Base-by-base conservation (phyloP, 2,113 vertebrate species). In the Ammodytes marinus region DNA sequence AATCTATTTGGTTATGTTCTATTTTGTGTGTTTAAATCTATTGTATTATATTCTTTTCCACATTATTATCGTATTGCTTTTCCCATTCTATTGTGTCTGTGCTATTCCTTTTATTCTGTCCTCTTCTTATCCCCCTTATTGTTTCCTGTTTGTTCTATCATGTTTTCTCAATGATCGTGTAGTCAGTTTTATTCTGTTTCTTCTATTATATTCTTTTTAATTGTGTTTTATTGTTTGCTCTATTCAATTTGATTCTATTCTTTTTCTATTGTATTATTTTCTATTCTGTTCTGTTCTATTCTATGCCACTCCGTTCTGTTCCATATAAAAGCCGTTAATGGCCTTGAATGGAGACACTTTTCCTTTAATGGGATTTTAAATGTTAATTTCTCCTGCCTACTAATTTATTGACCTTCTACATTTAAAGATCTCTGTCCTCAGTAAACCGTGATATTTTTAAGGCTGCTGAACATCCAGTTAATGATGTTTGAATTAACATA, bases 321-420 rank as follows among this genome's bases (percentile, higher is more conserved):
- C n/a, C 37, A 43, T 39, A 13, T 46, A 64, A 65, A 53, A 81
- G 53, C 59, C 50, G 69, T 66, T 77, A 80, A 71, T 67, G 49
- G 46, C 67, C 40, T 55, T 72, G n/a, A 83, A 79, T 71, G 49
- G 64, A 77, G 45, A 74, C 43, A 67, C 67, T 64, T 57, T 66
- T 63, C 12, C 47, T 13, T 42, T 74, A 83, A 85, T 80, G 73
- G 73, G 60, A 70, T 79, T 72, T 77, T 71, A 83, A 88, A 80
- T 88, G 69, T 84, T 84, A 65, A 89, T 86, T 82, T 72, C 78
- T 69, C 73, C 43, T 61, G 74, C 69, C 43, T 64, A 19, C 42
- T 83, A 75, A 83, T 87, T 73, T 58, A 55, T 71, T 65, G 73
- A 75, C 65, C 72, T 9, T 46, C 27, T 45, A 19, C 49, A 57